Evolutionary conservation across 1,140 invertebrate species (phyloP).

Genomic region (Dinothrombium tinctorium): DNA sequence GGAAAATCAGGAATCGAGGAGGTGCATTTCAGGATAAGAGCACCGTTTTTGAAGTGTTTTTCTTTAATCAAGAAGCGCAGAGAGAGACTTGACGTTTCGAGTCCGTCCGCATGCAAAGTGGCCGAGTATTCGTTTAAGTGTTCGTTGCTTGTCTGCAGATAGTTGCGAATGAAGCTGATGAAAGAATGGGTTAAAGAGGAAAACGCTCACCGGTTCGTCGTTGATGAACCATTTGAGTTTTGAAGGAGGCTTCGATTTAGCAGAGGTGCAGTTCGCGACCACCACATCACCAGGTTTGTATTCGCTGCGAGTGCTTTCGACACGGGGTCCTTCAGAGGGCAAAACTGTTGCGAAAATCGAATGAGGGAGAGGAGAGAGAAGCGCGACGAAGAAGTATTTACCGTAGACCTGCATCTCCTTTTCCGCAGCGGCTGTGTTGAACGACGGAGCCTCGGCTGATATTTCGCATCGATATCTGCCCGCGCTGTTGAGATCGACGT

Average conservation of each 20-base stretch:
- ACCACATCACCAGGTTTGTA: slow-evolving; percentile 15
- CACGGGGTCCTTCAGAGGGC: slow-evolving; percentile 15
- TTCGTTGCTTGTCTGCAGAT: too few species aligned
- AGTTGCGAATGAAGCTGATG: neutral
- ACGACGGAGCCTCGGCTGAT: slow-evolving; percentile 57
- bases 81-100: neutral
- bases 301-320: slow-evolving; percentile 12
- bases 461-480: slow-evolving; percentile 48
- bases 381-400: slow-evolving; percentile 21
- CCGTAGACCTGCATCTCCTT: slow-evolving; percentile 46
- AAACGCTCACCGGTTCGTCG: neutral
- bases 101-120: neutral
- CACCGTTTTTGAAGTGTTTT: neutral
- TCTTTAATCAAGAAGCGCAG: neutral
- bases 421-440: slow-evolving; percentile 45
- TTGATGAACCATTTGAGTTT: slow-evolving; percentile 15
- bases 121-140: too few species aligned
- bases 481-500: slow-evolving; percentile 5
- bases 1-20: slow-evolving; percentile 1
- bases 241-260: slow-evolving; percentile 18
- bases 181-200: too few species aligned
- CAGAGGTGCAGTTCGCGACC: slow-evolving; percentile 19
- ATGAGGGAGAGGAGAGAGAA: neutral
- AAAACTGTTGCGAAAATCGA: slow-evolving; percentile 15
- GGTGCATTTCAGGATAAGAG: neutral